Evolutionary conservation across 2,888 invertebrate species (phyloP).

Genomic region (Eupsilia transversa): DNA sequence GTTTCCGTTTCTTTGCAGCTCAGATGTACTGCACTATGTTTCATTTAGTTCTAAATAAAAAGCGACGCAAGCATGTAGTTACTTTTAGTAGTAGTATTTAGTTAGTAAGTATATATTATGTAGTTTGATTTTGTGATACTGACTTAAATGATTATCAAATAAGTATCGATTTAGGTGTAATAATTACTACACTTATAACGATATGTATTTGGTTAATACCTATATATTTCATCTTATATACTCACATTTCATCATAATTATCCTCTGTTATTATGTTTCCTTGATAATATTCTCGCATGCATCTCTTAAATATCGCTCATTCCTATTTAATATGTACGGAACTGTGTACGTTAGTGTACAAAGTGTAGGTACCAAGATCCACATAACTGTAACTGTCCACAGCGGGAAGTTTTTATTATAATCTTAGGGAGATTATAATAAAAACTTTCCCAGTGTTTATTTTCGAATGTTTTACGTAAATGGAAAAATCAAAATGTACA

Average conservation of each 20-base stretch:
- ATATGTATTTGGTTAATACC: background rate
- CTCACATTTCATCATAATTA: background rate
- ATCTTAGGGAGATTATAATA: too few species aligned
- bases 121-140: background rate
- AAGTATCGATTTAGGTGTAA: background rate
- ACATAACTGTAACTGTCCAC: slow-evolving; percentile 17
- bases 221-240: background rate
- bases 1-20: slow-evolving; percentile 57
- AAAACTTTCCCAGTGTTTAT: slow-evolving; percentile 14
- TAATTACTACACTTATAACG: background rate
- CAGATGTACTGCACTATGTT: slow-evolving; percentile 48
- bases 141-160: too few species aligned
- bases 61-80: too few species aligned
- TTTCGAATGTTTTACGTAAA: slow-evolving; percentile 28
- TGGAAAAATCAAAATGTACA: slow-evolving; percentile 33
- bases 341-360: background rate
- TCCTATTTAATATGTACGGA: slow-evolving; percentile 26
- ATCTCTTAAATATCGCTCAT: background rate
- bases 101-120: too few species aligned
- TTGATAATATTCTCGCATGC: background rate
- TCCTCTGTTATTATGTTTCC: background rate
- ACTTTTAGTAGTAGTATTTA: too few species aligned
- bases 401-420: slow-evolving; percentile 55
- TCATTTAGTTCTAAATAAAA: slow-evolving; percentile 39
- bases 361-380: background rate